Conservation (phyloP, 1,140 invertebrate species). For the Drosophila triauraria region DNA sequence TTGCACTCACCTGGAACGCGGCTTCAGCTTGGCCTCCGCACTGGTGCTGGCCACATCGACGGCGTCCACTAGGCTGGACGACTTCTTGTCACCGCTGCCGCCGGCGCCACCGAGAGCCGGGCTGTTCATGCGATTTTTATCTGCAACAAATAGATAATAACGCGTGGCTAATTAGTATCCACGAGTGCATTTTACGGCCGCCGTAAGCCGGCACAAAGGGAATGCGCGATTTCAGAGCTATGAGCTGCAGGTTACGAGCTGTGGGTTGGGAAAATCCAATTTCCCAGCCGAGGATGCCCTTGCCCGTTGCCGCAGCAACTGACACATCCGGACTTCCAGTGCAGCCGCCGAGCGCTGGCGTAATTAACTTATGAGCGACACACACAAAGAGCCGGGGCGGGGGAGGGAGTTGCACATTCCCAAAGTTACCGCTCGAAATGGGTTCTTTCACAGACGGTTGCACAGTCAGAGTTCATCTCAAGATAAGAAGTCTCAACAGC, state of each 20-base stretch:
- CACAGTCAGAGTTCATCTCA: slow-evolving; percentile 49
- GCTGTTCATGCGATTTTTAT: slow-evolving; percentile 81
- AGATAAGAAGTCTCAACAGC: slow-evolving; percentile 37
- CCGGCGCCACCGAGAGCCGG: slow-evolving; percentile 60
- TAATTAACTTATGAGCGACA: slow-evolving; percentile 56
- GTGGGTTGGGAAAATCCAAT: slow-evolving; percentile 59
- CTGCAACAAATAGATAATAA: slow-evolving; percentile 52
- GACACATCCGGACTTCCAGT: slow-evolving; percentile 11
- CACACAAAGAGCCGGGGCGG: slow-evolving; percentile 18
- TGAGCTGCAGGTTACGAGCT: slow-evolving; percentile 2
- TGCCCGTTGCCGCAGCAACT: slow-evolving; percentile 32
- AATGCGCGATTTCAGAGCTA: slow-evolving; percentile 32
- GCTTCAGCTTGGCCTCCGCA: slow-evolving; percentile 77
- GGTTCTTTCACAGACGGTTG: slow-evolving; percentile 49
- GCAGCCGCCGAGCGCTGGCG: slow-evolving; percentile 22
- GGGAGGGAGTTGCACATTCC: slow-evolving; percentile 22
- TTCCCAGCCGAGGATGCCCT: slow-evolving; percentile 24
- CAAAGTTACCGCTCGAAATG: slow-evolving; percentile 39
- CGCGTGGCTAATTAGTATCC: slow-evolving; percentile 29
- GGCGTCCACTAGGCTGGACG: slow-evolving; percentile 62
- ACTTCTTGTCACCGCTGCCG: slow-evolving; percentile 72
- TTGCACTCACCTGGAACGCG: slow-evolving; percentile 71
- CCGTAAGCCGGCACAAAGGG: slow-evolving; percentile 22
- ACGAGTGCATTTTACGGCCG: slow-evolving; percentile 17
- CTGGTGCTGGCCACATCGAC: slow-evolving; percentile 76